Evolutionary conservation across 1,140 invertebrate species (phyloP).

Genomic region (Drosophila nasuta): DNA sequence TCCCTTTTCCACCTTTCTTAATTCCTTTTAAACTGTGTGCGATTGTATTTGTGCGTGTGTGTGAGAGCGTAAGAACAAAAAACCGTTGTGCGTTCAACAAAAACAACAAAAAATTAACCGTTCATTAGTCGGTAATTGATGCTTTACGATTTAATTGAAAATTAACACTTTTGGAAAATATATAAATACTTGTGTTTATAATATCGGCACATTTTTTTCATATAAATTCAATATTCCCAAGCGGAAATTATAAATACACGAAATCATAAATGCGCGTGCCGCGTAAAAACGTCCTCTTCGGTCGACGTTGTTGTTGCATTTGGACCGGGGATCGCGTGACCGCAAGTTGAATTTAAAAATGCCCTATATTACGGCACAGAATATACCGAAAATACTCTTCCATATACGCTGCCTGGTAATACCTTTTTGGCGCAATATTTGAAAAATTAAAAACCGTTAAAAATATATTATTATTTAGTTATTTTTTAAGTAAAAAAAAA

Average conservation of each 20-base stretch:
- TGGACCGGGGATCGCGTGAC: slow-evolving; percentile 19
- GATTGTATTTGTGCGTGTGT: neutral
- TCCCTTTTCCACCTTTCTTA: slow-evolving; percentile 26
- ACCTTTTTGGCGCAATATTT: neutral
- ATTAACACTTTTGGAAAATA: slow-evolving; percentile 26
- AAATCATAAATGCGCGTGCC: slow-evolving; percentile 31
- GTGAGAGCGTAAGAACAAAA: slow-evolving; percentile 17
- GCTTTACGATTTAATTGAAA: slow-evolving; percentile 19
- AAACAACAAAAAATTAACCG: slow-evolving; percentile 42
- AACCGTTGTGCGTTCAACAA: slow-evolving; percentile 45
- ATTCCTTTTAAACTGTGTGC: slow-evolving; percentile 21
- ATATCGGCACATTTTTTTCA: slow-evolving; percentile 27
- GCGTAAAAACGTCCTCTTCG: slow-evolving; percentile 30
- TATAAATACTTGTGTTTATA: slow-evolving; percentile 21
- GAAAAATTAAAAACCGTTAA: too few relatives aligned
- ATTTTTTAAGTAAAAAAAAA: too few relatives aligned
- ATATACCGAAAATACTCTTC: neutral
- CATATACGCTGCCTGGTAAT: neutral
- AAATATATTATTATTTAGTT: too few relatives aligned
- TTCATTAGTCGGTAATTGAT: slow-evolving; percentile 30
- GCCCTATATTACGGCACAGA: neutral
- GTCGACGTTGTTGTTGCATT: slow-evolving; percentile 50
- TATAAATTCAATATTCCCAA: slow-evolving; percentile 12
- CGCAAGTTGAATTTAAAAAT: slow-evolving; percentile 2
- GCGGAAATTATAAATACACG: slow-evolving; percentile 32